Conservation (phyloP, 2,888 invertebrate species). For the Xestia rhomboidea region DNA sequence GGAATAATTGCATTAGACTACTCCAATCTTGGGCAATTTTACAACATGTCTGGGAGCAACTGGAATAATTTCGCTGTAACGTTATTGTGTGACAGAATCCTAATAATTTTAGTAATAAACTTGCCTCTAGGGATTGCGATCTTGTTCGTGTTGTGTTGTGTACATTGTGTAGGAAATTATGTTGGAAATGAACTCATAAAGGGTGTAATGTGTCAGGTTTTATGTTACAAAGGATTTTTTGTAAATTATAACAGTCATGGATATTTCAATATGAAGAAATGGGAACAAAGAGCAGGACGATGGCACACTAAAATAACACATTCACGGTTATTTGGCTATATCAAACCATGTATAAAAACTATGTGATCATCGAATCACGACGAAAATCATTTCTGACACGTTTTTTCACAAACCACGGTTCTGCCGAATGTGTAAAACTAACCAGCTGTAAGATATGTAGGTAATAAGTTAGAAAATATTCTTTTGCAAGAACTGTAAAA, state of each 20-base stretch:
- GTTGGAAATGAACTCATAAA: conserved; percentile 18
- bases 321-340: not conserved
- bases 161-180: conserved; percentile 22
- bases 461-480: not conserved
- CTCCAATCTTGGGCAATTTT: conserved; percentile 56
- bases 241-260: not conserved
- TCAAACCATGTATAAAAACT: not conserved
- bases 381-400: not conserved
- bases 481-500: not conserved
- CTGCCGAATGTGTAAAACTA: not conserved
- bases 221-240: not conserved
- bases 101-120: conserved; percentile 63
- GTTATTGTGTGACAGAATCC: conserved; percentile 53
- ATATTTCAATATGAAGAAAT: not conserved
- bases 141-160: conserved; percentile 34
- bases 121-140: conserved; percentile 45
- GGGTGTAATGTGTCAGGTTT: not conserved
- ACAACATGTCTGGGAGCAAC: conserved; percentile 55
- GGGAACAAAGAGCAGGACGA: not conserved
- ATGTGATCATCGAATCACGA: not conserved
- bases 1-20: conserved; percentile 55
- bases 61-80: conserved; percentile 51
- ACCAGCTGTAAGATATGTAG: not conserved
- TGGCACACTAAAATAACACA: not conserved
- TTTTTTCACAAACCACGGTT: too few species aligned